phyloP scores from a whole-genome alignment of 1,140 invertebrate genomes.

The Daktulosphaira vitifoliae region DNA sequence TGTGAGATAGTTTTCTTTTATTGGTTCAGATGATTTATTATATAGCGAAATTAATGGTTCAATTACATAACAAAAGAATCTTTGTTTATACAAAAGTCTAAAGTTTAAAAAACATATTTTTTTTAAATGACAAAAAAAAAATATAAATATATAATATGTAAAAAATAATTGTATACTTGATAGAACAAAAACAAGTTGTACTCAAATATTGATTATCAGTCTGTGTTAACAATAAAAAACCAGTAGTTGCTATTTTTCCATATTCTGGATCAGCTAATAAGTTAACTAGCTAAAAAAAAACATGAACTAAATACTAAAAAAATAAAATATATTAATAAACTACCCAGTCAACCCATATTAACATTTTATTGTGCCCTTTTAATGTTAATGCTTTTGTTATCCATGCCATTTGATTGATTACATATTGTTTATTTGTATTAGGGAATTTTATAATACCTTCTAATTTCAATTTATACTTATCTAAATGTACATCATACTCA shows the following conservation, averaged over 20 bases:
- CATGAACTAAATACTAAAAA: background rate
- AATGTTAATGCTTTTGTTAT: conserved; percentile 27
- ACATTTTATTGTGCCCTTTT: conserved; percentile 31
- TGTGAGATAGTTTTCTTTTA: conserved; percentile 51
- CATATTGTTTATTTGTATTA: background rate
- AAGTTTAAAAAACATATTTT: conserved; percentile 43
- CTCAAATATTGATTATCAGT: conserved; percentile 24
- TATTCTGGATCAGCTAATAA: conserved; percentile 4
- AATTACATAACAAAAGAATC: conserved; percentile 53
- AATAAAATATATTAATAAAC: background rate
- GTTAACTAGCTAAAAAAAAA: conserved; percentile 7
- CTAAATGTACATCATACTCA: background rate
- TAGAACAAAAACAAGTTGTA: conserved; percentile 23
- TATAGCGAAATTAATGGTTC: conserved; percentile 43
- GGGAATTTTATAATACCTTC: conserved; percentile 6
- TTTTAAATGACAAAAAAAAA: too few relatives aligned
- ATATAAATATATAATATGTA: conserved; percentile 38
- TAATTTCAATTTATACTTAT: conserved; percentile 8
- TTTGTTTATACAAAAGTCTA: conserved; percentile 52
- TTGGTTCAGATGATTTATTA: conserved; percentile 36
- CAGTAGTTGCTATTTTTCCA: background rate
- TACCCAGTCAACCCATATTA: conserved; percentile 28
- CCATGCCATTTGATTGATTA: conserved; percentile 20
- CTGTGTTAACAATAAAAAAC: conserved; percentile 17
- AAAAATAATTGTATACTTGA: conserved; percentile 24